These are phyloP conservation scores for Eupithecia tripunctaria DNA, from an alignment of 2,888 invertebrate genomes.

Conservation along the genomic window DNA sequence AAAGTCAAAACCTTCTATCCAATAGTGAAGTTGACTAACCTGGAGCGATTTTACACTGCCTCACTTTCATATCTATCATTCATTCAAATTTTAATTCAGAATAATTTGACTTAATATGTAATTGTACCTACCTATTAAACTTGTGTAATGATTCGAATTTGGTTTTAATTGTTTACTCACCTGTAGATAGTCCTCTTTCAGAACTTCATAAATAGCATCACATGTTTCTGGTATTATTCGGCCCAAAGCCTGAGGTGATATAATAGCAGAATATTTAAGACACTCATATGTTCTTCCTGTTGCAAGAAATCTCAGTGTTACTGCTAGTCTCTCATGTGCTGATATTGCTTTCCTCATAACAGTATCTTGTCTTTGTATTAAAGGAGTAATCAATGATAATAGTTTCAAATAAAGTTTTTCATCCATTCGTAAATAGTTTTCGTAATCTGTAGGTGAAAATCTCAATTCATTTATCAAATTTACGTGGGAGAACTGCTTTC, in stretches of 20 bases:
- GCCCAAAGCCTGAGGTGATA: constrained; percentile 28
- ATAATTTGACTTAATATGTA: constrained; percentile 26
- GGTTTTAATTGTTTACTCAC: constrained; percentile 24
- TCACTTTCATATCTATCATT: too few relatives aligned
- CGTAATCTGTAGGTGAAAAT: too few relatives aligned
- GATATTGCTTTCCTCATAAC: constrained; percentile 31
- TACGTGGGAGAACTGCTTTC: too few relatives aligned
- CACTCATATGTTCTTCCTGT: constrained; percentile 32
- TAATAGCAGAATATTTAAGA: constrained; percentile 27
- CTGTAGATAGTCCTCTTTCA: constrained; percentile 30
- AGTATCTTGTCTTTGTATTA: constrained; percentile 32
- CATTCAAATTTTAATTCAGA: constrained; percentile 29
- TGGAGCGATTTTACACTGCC: too few relatives aligned
- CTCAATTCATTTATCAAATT: too few relatives aligned
- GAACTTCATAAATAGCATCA: constrained; percentile 33
- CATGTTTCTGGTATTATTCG: constrained; percentile 39
- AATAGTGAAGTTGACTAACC: too few relatives aligned
- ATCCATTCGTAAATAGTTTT: constrained; percentile 36
- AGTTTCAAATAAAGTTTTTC: constrained; percentile 41
- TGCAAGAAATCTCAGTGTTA: constrained; percentile 34
- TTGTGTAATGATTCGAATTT: constrained; percentile 23
- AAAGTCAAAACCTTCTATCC: too few relatives aligned
- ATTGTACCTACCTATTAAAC: constrained; percentile 17
- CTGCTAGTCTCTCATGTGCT: constrained; percentile 32
- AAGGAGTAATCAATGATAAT: constrained; percentile 25